phyloP scores from a whole-genome alignment of 1,140 invertebrate species.

The Lerema accius region DNA sequence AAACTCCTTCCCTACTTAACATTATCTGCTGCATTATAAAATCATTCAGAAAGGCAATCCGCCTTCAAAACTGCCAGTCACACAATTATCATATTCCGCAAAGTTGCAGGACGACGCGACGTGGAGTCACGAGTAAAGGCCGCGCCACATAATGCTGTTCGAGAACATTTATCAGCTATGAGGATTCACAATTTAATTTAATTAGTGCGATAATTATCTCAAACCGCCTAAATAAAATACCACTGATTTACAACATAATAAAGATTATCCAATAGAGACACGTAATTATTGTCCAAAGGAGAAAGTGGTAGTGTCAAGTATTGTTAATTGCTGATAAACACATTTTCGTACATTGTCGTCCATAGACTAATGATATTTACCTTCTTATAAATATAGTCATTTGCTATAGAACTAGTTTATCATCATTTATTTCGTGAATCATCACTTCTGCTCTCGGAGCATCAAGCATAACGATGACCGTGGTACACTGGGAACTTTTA shows the following conservation, averaged over 20 bases:
- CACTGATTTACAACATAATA: no score
- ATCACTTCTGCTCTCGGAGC: background rate
- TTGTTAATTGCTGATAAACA: no score
- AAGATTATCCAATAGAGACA: no score
- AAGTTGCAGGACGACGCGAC: slow-evolving; percentile 29
- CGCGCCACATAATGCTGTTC: background rate
- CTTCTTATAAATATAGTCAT: no score
- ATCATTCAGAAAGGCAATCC: slow-evolving; percentile 28
- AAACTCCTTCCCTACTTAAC: background rate
- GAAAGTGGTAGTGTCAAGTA: no score
- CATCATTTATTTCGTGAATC: background rate
- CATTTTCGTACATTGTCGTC: no score
- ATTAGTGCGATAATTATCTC: no score
- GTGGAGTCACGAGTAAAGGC: slow-evolving; percentile 15
- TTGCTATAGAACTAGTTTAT: no score
- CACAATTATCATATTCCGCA: slow-evolving; percentile 29
- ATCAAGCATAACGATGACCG: slow-evolving; percentile 23
- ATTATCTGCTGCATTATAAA: slow-evolving; percentile 31
- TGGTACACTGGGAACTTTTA: slow-evolving; percentile 41
- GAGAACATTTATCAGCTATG: background rate
- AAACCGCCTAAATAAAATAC: no score
- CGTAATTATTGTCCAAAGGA: no score
- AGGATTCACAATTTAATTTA: no score
- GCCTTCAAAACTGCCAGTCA: slow-evolving; percentile 30
- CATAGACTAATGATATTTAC: no score